Evolutionary conservation across 2,888 invertebrate species (phyloP), one percentile per base, ranked within the genome.

Genomic region (Xanthia togata): DNA sequence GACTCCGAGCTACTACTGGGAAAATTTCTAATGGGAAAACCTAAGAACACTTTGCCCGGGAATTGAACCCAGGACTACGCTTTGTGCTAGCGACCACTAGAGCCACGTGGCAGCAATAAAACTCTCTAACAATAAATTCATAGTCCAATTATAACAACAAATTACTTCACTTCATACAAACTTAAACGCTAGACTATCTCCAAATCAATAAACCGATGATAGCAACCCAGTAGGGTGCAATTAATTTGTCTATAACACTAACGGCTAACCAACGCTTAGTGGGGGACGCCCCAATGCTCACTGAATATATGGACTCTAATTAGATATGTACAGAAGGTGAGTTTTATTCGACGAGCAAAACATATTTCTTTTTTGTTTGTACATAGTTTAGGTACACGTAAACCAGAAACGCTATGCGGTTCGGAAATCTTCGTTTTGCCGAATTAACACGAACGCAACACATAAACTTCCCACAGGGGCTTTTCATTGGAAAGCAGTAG

Each of bases 241-340:
- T 85, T 76, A 76, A 82, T 87, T 41, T 26, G 62, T 68, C 64
- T 53, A 59, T 70, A 79, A 67, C 71, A 60, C 41, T 70, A 62
- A 78, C 31, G 71, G 41, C 47, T 75, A 64, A 59, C 79, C 64
- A 62, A 63, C 63, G 73, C 57, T 85, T 85, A 75, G 76, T 77
- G 69, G 55, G 47, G 67, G 31, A 70, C 83, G 79, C 87, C 86
- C 70, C 44, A 71, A 76, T 64, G 69, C 59, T 75, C 64, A 70
- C 53, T 67, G 53, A 76, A 70, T 82, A 53, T 17, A 41, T 31
- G 35, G 53, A 9, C 50, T 53, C 20, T 20, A 11, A 50, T 12
- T 12, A 57, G 8, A 35, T 14, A 35, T 4, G 0, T 26, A 4
- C 50, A 76, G 50, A 76, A 50, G 55, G 17, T 63, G 4, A 12